These are phyloP conservation scores for Drosophila mettleri DNA, from an alignment of 2,888 invertebrate species.

Conservation along the genomic window DNA sequence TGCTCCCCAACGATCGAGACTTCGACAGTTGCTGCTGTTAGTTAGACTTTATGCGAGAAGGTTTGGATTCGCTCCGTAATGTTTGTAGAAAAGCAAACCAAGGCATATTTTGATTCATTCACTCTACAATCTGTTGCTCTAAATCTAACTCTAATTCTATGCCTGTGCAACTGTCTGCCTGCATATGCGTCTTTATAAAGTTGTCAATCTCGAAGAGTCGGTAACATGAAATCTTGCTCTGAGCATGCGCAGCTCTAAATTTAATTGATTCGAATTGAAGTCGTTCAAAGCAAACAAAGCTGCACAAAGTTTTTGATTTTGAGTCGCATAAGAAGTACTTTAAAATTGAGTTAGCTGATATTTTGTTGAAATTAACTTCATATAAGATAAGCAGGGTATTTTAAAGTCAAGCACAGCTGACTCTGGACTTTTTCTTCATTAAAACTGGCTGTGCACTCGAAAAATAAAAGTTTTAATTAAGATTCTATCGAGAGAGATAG, in stretches of 20 bases:
- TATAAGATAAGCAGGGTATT: no score
- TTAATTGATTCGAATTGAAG: not conserved
- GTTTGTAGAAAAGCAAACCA: no score
- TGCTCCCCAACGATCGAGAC: no score
- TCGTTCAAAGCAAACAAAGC: no score
- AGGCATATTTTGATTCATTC: no score
- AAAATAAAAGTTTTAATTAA: not conserved
- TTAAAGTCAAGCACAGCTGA: not conserved
- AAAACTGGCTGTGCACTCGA: slow-evolving; percentile 1
- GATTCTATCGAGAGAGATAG: slow-evolving; percentile 1
- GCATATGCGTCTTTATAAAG: not conserved
- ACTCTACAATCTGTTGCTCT: no score
- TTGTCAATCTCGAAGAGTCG: not conserved
- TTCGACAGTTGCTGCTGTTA: no score
- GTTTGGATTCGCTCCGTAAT: no score
- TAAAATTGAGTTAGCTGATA: no score
- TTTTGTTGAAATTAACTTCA: no score
- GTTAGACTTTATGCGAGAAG: no score
- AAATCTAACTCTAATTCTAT: not conserved
- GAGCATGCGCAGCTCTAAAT: not conserved
- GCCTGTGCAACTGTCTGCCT: not conserved
- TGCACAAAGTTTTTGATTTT: not conserved
- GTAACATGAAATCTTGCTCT: not conserved
- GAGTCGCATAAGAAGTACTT: not conserved
- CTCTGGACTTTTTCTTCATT: not conserved